Conservation (phyloP, 2,888 invertebrate species). For the Himalopsyche tibetana region DNA sequence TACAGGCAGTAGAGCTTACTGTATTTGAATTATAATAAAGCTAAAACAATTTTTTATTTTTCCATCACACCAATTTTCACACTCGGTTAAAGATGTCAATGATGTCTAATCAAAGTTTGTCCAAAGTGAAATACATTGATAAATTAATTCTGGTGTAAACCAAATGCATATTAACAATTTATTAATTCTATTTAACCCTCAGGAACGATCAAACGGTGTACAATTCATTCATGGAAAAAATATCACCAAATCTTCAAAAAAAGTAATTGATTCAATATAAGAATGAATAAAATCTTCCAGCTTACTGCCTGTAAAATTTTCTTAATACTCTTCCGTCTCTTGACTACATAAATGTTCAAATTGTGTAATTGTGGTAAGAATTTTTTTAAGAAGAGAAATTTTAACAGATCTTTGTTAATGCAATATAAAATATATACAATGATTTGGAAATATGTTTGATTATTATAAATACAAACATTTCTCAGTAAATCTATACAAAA, state of each 20-base stretch:
- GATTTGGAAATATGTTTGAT: slow-evolving; percentile 14
- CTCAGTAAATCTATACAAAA: background rate
- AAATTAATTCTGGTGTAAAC: too few species aligned
- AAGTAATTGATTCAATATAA: background rate
- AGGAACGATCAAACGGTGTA: too few species aligned
- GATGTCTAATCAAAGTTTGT: too few species aligned
- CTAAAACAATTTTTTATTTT: too few species aligned
- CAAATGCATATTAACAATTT: too few species aligned
- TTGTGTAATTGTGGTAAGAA: slow-evolving; percentile 36
- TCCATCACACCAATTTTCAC: too few species aligned
- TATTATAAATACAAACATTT: background rate
- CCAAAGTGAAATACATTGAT: too few species aligned
- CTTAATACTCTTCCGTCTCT: slow-evolving; percentile 42
- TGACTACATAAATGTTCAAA: slow-evolving; percentile 34
- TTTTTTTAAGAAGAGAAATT: background rate
- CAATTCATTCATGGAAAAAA: too few species aligned
- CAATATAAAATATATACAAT: slow-evolving; percentile 13
- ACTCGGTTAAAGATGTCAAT: too few species aligned
- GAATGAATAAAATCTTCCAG: background rate
- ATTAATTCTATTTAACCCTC: too few species aligned
- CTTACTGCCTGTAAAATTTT: slow-evolving; percentile 46
- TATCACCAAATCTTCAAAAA: background rate
- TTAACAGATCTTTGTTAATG: slow-evolving; percentile 14
- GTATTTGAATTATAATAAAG: background rate
- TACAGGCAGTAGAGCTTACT: slow-evolving; percentile 3